Base-by-base conservation (phyloP, 2,113 vertebrate species). In the Elanoides forficatus region DNA sequence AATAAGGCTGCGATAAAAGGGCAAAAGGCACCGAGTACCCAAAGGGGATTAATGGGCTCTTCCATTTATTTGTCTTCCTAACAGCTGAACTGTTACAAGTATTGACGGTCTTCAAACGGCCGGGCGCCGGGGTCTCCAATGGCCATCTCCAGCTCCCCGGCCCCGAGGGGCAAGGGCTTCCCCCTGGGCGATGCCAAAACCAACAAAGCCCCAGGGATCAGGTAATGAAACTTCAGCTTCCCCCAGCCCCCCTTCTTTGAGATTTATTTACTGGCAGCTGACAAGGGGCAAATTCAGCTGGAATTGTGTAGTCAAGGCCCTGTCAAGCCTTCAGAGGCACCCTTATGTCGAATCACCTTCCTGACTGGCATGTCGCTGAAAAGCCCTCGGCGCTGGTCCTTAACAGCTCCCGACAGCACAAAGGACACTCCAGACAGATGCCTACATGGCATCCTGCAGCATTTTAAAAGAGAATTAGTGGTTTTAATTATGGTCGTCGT, bases 391-490 rank as follows among this genome's bases (percentile, higher is more conserved):
- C 94, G 86, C 98, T 98, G 97, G 98, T 98, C 98, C 98, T 98
- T 98, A 98, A 98, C 98, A 98, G 98, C 98, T 98, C 98, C 98
- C 98, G 98, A 98, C 98, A 98, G 98, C 98, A 99, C 98, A 98
- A 98, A 99, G 98, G 98, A 98, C 98, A 98, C 98, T 98, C 98
- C 98, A 98, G 98, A 98, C 98, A 98, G 98, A 98, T 98, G 98
- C 98, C 98, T 98, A 98, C 98, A 98, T 98, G 98, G 98, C 98
- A 98, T 98, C 98, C 98, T 98, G 98, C 98, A 98, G 98, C 98
- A 98, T 98, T 98, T 99, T 99, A 98, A 99, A 99, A 98, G 98
- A 98, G 98, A 99, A 98, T 99, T 99, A 99, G 98, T 98, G 98
- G 98, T 98, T 99, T 99, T 99, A 99, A 99, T 99, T 99, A 98